phyloP scores from a whole-genome alignment of 2,113 vertebrate genomes.

The Erythrocercus mccallii region DNA sequence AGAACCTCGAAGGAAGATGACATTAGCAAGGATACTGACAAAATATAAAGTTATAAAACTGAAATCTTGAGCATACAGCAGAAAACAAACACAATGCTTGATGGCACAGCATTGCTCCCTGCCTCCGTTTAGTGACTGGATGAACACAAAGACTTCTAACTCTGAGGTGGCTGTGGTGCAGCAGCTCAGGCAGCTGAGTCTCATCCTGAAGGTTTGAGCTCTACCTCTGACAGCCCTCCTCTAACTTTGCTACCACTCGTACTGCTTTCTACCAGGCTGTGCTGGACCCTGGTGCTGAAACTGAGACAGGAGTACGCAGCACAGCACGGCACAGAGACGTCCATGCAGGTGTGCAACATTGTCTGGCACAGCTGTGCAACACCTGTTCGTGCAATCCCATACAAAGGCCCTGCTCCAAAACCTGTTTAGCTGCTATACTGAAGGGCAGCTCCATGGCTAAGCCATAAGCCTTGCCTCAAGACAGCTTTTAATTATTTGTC shows the following conservation, averaged over 20 bases:
- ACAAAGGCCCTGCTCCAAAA: background rate
- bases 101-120: background rate
- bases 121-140: background rate
- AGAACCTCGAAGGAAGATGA: background rate
- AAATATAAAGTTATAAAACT: background rate
- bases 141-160: background rate
- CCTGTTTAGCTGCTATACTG: background rate
- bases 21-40: background rate
- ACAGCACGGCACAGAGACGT: rapidly evolving
- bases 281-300: background rate
- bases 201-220: background rate
- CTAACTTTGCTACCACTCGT: background rate
- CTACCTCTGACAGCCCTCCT: background rate
- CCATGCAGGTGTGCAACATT: rapidly evolving
- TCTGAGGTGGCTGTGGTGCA: background rate
- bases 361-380: background rate
- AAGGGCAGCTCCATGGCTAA: background rate
- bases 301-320: rapidly evolving
- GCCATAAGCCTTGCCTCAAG: background rate
- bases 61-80: background rate
- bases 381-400: rapidly evolving
- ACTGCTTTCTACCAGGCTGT: background rate
- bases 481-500: background rate
- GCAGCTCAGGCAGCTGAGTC: background rate
- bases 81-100: background rate